Evolutionary conservation across 1,140 invertebrate species (phyloP).

Genomic region (Calephelis nemesis): DNA sequence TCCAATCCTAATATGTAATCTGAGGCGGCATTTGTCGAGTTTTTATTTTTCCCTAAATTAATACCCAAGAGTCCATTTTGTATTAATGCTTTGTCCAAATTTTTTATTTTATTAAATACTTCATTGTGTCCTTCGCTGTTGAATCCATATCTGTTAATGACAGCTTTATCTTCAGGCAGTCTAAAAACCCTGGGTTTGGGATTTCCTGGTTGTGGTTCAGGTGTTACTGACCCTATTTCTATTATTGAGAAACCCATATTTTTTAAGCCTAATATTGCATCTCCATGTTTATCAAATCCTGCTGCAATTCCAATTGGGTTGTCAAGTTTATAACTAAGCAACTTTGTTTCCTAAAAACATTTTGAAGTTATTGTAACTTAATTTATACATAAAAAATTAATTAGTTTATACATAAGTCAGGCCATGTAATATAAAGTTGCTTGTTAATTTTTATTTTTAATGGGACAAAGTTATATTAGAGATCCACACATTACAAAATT

Average conservation of each 20-base stretch:
- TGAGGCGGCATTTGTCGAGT: slow-evolving; percentile 83
- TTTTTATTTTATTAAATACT: slow-evolving; percentile 83
- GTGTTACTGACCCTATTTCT: slow-evolving; percentile 98
- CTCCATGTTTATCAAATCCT: slow-evolving; percentile 98
- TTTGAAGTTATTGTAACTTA: neutral
- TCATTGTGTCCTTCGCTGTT: slow-evolving; percentile 95
- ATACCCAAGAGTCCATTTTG: slow-evolving; percentile 88
- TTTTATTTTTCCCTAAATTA: slow-evolving; percentile 98
- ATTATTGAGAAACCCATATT: slow-evolving; percentile 96
- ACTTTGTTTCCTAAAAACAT: slow-evolving; percentile 80
- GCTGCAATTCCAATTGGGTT: slow-evolving; percentile 98
- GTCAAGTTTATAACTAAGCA: slow-evolving; percentile 86
- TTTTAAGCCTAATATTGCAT: slow-evolving; percentile 90
- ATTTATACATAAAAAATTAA: too few relatives aligned
- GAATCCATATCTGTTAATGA: slow-evolving; percentile 97
- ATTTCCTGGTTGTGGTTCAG: slow-evolving; percentile 94
- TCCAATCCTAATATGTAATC: slow-evolving; percentile 92
- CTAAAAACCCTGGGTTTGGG: slow-evolving; percentile 95
- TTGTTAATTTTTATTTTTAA: too few relatives aligned
- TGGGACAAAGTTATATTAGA: too few relatives aligned
- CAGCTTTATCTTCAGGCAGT: slow-evolving; percentile 89
- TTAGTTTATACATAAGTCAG: too few relatives aligned
- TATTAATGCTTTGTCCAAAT: slow-evolving; percentile 75
- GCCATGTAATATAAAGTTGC: too few relatives aligned
- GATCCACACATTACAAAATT: too few relatives aligned